phyloP scores from a whole-genome alignment of 1,140 invertebrate species.

The Cherax destructor region DNA sequence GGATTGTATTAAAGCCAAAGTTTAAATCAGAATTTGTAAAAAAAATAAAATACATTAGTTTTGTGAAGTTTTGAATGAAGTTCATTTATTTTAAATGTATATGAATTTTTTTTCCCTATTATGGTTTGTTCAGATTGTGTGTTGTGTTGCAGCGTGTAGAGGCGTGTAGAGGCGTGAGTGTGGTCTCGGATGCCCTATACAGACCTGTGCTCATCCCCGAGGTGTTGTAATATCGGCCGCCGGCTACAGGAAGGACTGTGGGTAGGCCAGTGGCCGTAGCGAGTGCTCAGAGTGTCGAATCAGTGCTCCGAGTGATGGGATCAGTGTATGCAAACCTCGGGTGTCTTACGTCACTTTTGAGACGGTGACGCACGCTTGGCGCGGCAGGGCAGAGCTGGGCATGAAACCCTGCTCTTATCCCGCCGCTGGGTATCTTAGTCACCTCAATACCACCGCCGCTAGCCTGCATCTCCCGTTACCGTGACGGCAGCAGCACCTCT shows the following conservation, averaged over 20 bases:
- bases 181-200: constrained; percentile 31
- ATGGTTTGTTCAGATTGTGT: not conserved
- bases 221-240: constrained; percentile 22
- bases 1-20: no score
- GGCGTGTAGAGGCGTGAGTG: constrained; percentile 37
- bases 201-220: not conserved
- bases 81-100: no score
- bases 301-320: constrained; percentile 15
- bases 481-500: constrained; percentile 23
- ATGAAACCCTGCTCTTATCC: constrained; percentile 34
- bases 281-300: not conserved
- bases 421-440: constrained; percentile 12
- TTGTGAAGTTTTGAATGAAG: no score
- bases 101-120: no score
- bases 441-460: not conserved
- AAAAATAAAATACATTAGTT: no score
- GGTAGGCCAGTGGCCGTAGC: not conserved
- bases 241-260: constrained; percentile 41
- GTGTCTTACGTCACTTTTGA: constrained; percentile 54
- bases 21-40: no score
- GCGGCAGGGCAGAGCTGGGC: constrained; percentile 35
- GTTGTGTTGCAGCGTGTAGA: constrained; percentile 51
- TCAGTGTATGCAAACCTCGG: constrained; percentile 57
- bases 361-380: not conserved
- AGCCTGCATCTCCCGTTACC: constrained; percentile 15